These are phyloP conservation scores for Gallinago media DNA, from an alignment of 2,113 vertebrate genomes.

Conservation along the genomic window DNA sequence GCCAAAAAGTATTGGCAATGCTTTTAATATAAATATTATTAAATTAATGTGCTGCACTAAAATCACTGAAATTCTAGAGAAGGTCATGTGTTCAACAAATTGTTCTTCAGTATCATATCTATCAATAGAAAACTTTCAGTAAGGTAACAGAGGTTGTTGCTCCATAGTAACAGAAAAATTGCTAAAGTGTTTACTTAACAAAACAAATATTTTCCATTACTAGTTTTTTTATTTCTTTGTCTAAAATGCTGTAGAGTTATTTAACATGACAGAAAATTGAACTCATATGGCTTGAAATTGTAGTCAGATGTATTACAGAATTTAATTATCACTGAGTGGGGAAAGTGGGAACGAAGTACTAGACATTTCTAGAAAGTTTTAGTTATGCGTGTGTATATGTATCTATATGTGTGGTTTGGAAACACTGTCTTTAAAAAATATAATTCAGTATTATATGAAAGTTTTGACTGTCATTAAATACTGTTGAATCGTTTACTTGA, in stretches of 20 bases:
- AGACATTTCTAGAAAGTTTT: neutral
- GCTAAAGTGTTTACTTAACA: neutral
- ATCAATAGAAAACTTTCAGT: neutral
- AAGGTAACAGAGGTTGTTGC: neutral
- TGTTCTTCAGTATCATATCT: neutral
- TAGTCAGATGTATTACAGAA: neutral
- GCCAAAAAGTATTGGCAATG: neutral
- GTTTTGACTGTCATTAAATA: neutral
- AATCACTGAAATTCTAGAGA: neutral
- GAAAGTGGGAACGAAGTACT: neutral
- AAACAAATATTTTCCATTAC: neutral
- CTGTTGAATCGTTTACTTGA: neutral
- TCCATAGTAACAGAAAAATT: neutral
- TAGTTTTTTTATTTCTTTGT: neutral
- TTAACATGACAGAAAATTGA: neutral
- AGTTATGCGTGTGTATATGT: neutral
- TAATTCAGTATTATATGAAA: neutral
- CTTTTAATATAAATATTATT: neutral
- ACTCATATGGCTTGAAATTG: rapidly evolving
- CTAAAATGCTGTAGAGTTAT: neutral
- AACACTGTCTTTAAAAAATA: neutral
- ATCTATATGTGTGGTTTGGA: neutral
- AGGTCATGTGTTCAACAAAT: neutral
- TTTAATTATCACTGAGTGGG: neutral
- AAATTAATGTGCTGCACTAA: neutral